Base-by-base conservation (phyloP, 2,797 vertebrate species). In the Crenichthys baileyi region DNA sequence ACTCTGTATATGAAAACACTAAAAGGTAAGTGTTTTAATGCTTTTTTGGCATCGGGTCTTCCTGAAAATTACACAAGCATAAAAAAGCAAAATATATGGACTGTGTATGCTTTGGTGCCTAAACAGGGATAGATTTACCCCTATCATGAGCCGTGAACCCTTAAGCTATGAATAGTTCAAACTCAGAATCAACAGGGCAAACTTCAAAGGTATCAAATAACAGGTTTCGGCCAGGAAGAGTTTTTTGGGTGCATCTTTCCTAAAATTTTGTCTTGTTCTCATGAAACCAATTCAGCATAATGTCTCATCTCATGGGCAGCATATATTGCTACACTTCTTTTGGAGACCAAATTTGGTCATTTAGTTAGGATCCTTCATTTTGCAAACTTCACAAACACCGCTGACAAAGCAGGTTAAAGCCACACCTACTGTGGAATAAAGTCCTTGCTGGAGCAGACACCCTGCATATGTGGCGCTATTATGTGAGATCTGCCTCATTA, bases 351-450 rank as follows among this genome's bases (percentile, higher is more conserved):
- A 46, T 44, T n/a, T 16, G 12, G 41, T 44, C 22, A 44, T 46
- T 58, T 26, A 7, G 13, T 70, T 16, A 44, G 24, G 39, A 70
- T 7, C 12, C 13, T 70, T 70, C 67, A 70, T 46, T 46, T 70
- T 13, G 13, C n/a, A 70, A 70, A 70, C 39, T 44, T 68, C 24
- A n/a, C 24, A 58, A 73, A 73, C 12, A 24, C 22, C 13, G 76
- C 36, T 7, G 3, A 44, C 2, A 51, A 29, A 39, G 22, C 53
- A 71, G 41, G 26, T 63, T 2, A 79, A 15, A 41, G 61, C 41
- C 56, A 72, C 51, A 46, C 65, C 68, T 61, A n/a, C 75, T 39
- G 61, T 78, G n/a, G 29, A 80, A 70, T 48, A 71, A 82, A n/a
- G 61, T 9, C 39, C 20, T 77, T 72, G 39, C 44, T 60, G 46